These are phyloP conservation scores for Carposina sasakii DNA, from an alignment of 1,140 invertebrate species.

Conservation along the genomic window DNA sequence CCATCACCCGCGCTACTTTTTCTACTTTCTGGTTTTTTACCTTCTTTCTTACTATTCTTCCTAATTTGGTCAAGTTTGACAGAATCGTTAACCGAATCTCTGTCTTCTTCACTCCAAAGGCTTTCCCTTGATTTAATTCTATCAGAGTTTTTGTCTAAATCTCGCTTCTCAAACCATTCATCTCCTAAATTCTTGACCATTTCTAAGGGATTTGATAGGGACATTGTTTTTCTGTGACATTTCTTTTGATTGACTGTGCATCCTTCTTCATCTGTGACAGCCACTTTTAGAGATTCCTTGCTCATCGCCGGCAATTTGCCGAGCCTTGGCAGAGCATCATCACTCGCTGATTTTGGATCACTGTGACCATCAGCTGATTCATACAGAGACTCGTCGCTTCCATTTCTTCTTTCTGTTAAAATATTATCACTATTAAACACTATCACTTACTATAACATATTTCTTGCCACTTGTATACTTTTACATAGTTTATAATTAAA, in stretches of 20 bases:
- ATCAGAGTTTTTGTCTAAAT: slow-evolving; percentile 58
- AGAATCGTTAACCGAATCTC: slow-evolving; percentile 56
- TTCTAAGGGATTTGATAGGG: slow-evolving; percentile 83
- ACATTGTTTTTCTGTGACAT: slow-evolving; percentile 84
- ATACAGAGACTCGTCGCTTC: slow-evolving; percentile 65
- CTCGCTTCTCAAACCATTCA: slow-evolving; percentile 64
- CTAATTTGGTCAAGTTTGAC: slow-evolving; percentile 55
- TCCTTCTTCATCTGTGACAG: slow-evolving; percentile 59
- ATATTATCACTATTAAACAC: slow-evolving; percentile 9
- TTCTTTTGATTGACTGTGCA: slow-evolving; percentile 48
- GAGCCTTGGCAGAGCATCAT: slow-evolving; percentile 53
- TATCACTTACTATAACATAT: too few species aligned
- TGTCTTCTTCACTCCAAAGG: slow-evolving; percentile 64
- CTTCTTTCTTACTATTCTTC: slow-evolving; percentile 61
- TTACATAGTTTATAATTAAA: too few species aligned
- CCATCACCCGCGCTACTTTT: slow-evolving; percentile 47
- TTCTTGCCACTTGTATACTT: too few species aligned
- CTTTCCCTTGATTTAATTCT: slow-evolving; percentile 66
- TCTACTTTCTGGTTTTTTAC: slow-evolving; percentile 41
- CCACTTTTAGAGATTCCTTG: slow-evolving; percentile 64
- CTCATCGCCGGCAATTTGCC: slow-evolving; percentile 56
- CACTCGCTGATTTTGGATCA: slow-evolving; percentile 63
- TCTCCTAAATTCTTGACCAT: slow-evolving; percentile 64
- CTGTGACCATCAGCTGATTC: slow-evolving; percentile 64
- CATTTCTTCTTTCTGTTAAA: slow-evolving; percentile 57